phyloP scores from a whole-genome alignment of 2,113 vertebrate genomes.

The Paratilapia polleni region DNA sequence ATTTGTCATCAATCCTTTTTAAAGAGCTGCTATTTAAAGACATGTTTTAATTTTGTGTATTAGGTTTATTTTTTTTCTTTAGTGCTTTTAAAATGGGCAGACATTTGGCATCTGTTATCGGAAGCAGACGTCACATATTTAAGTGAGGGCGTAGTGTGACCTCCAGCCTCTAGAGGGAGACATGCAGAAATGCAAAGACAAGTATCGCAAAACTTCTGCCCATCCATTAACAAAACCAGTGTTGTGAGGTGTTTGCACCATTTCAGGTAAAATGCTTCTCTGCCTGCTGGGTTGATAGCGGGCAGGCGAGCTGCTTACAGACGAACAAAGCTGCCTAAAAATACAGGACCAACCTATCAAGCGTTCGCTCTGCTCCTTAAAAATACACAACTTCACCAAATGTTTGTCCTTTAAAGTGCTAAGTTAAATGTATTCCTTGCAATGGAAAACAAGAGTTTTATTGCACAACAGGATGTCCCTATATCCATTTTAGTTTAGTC shows the following conservation, averaged over 20 bases:
- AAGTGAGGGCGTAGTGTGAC: conserved; percentile 43
- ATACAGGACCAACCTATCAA: not conserved
- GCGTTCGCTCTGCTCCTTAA: not conserved
- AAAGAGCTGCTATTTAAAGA: conserved; percentile 83
- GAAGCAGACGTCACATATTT: conserved; percentile 20
- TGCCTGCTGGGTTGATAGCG: not conserved
- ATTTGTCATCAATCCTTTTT: conserved; percentile 75
- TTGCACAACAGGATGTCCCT: not conserved
- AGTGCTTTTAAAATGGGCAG: conserved; percentile 61
- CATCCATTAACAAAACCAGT: not conserved
- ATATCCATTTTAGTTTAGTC: not conserved
- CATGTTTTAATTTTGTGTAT: conserved; percentile 46
- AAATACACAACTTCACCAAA: not conserved
- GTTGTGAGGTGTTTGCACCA: not conserved
- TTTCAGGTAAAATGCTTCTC: not conserved
- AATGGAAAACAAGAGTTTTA: not conserved
- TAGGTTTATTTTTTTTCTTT: conserved; percentile 59
- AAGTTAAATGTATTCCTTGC: not conserved
- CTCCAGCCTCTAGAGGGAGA: conserved; percentile 68
- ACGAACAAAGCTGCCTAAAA: not conserved
- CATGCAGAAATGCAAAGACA: conserved; percentile 68
- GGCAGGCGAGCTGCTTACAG: not conserved
- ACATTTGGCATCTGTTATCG: conserved; percentile 18
- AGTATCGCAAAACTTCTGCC: conserved; percentile 4
- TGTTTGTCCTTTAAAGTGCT: conserved; percentile 5